Percentiles rank a stretch among this genome's conserved stretches.
Evolutionary conservation across 2,113 vertebrate genomes (phyloP).

Genomic region (Melanerpes formicivorus): DNA sequence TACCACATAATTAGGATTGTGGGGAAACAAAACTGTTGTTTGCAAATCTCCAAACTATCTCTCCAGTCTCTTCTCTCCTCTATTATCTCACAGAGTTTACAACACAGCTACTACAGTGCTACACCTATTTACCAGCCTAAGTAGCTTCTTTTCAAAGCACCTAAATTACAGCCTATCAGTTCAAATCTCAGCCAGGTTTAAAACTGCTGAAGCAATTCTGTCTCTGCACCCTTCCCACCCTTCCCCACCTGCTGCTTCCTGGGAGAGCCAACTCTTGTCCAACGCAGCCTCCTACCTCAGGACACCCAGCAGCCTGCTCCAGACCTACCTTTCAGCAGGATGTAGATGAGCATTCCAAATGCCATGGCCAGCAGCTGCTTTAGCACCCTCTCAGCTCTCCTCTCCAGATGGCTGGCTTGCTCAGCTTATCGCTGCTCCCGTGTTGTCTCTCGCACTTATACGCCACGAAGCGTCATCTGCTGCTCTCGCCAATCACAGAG

Average conservation of each 20-base stretch:
- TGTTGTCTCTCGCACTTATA: constrained; percentile 76
- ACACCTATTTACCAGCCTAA: background rate
- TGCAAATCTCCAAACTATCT: background rate
- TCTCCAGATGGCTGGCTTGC: constrained; percentile 22
- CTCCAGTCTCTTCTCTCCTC: background rate
- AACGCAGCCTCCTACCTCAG: background rate
- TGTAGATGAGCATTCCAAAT: constrained; percentile 63
- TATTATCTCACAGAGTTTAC: background rate
- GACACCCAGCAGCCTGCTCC: background rate
- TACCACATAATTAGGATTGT: background rate
- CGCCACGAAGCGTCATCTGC: constrained; percentile 75
- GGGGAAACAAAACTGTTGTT: background rate
- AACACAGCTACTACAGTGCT: background rate
- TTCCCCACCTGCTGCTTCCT: background rate
- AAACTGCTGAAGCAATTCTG: background rate
- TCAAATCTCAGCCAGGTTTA: background rate
- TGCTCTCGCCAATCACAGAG: constrained; percentile 77
- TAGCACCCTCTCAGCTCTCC: constrained; percentile 40
- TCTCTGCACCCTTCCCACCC: background rate
- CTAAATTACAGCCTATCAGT: background rate
- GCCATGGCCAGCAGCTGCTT: constrained; percentile 67
- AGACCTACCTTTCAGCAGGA: constrained; percentile 76
- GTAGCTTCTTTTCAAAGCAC: background rate
- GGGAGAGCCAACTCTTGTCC: background rate
- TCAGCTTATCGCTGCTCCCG: constrained; percentile 60